phyloP scores from a whole-genome alignment of 2,113 vertebrate genomes.

The Spilogale gracilis region DNA sequence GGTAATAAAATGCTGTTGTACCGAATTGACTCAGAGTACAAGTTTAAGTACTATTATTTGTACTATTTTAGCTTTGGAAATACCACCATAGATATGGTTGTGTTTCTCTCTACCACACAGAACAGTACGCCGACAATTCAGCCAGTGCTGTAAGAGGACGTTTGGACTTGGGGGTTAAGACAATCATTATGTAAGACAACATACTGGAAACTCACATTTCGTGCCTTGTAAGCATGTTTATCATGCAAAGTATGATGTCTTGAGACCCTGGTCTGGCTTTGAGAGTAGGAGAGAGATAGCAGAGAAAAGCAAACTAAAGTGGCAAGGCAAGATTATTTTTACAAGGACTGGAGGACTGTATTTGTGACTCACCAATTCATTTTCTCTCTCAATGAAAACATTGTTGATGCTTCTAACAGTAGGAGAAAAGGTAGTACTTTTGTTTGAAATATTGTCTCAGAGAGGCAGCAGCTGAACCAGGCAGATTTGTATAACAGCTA shows the following conservation, averaged over 20 bases:
- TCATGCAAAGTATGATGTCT: neutral
- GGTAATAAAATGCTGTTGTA: neutral
- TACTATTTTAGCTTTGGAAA: slow-evolving; percentile 37
- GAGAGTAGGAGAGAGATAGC: neutral
- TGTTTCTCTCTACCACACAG: neutral
- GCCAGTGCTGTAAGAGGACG: neutral
- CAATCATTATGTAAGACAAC: neutral
- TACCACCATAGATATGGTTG: neutral
- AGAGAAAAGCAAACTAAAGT: neutral
- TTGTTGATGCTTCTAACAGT: neutral
- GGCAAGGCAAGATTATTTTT: neutral
- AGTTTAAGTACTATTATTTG: neutral
- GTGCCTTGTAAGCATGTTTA: neutral
- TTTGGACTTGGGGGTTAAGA: neutral
- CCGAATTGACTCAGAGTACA: neutral
- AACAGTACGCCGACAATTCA: neutral
- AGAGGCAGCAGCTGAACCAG: neutral
- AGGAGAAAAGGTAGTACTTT: neutral
- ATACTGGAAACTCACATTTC: neutral
- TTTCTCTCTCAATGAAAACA: neutral
- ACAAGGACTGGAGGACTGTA: neutral
- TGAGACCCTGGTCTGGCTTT: neutral
- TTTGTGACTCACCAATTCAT: neutral
- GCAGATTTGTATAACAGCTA: neutral
- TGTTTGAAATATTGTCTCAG: neutral